A percentile compares a stretch with the other conserved stretches of the same genome.
phyloP scores from a whole-genome alignment of 2,113 vertebrate species.

The Malurus alboscapulatus region DNA sequence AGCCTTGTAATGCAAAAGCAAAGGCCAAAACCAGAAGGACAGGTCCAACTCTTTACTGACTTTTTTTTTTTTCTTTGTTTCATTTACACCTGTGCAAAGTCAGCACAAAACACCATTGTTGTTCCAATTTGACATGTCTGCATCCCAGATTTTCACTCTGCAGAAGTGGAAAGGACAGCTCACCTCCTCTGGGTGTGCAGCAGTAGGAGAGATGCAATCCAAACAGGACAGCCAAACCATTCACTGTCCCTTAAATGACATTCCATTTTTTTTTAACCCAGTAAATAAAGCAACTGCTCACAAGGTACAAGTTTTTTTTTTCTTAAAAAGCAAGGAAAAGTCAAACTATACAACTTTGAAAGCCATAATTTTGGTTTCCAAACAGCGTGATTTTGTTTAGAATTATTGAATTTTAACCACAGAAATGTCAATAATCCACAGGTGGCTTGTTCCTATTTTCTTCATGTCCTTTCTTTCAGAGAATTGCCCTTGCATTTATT shows the following conservation, averaged over 20 bases:
- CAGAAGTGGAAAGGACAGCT: background rate
- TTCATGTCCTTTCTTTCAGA: background rate
- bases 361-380: background rate
- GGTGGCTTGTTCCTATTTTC: background rate
- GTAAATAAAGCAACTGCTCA: background rate
- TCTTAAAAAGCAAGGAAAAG: background rate
- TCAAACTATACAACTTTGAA: background rate
- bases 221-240: background rate
- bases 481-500: background rate
- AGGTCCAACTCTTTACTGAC: accelerated
- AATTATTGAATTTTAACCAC: background rate
- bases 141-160: background rate
- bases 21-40: background rate
- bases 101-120: background rate
- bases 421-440: background rate
- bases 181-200: background rate
- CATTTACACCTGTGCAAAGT: background rate
- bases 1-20: background rate
- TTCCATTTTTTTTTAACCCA: background rate
- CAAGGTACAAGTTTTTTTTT: background rate
- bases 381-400: background rate
- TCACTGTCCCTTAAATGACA: background rate
- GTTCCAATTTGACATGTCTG: background rate
- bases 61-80: background rate
- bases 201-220: background rate